These are phyloP conservation scores for Tamandua tetradactyla DNA, from an alignment of 2,797 vertebrate genomes.

Conservation along the genomic window DNA sequence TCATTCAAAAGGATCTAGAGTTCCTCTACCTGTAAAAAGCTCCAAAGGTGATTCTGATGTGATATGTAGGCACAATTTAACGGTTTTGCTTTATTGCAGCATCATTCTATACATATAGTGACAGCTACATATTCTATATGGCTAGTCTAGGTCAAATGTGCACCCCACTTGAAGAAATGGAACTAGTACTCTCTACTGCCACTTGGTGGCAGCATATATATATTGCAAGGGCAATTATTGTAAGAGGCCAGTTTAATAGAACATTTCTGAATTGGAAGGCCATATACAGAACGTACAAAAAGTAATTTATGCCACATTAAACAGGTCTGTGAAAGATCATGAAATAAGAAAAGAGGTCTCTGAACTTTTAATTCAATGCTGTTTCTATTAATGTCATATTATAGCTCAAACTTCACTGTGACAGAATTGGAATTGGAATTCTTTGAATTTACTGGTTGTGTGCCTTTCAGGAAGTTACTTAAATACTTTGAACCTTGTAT, in stretches of 20 bases:
- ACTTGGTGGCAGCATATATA: slow-evolving; percentile 72
- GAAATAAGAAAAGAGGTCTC: slow-evolving; percentile 39
- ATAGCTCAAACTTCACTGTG: slow-evolving; percentile 25
- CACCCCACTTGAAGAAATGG: not conserved
- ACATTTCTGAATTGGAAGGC: slow-evolving; percentile 39
- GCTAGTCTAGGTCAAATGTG: not conserved
- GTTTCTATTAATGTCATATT: slow-evolving; percentile 46
- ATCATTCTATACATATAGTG: not conserved
- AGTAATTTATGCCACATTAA: not conserved
- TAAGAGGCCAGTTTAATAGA: slow-evolving; percentile 29
- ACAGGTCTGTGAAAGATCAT: slow-evolving; percentile 4
- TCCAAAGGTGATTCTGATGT: not conserved
- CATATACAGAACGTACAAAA: not conserved
- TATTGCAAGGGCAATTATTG: slow-evolving; percentile 70
- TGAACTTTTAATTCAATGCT: slow-evolving; percentile 35
- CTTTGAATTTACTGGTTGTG: not conserved
- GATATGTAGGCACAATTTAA: not conserved
- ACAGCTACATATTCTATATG: not conserved
- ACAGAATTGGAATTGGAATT: slow-evolving; percentile 33
- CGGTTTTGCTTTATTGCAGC: not conserved
- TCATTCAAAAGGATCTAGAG: not conserved
- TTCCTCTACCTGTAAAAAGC: not conserved
- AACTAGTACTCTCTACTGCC: slow-evolving; percentile 65
- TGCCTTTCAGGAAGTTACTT: slow-evolving; percentile 35
- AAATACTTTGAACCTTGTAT: slow-evolving; percentile 37